These are phyloP conservation scores for Pocillopora grandis DNA, from an alignment of 92 coral and sea anemone genomes.

Conservation along the genomic window DNA sequence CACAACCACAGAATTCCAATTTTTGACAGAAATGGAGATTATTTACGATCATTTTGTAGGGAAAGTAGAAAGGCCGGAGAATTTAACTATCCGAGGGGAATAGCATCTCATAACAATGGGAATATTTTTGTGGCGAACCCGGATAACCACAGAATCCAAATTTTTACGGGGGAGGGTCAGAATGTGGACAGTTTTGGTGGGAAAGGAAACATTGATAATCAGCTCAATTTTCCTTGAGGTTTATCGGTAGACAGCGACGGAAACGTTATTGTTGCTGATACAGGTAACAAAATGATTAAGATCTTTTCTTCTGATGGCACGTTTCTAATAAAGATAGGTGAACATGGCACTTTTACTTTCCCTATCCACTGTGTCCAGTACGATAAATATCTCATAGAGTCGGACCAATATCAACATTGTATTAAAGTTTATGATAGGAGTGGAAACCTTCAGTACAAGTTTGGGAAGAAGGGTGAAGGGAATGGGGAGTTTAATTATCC, in stretches of 20 bases:
- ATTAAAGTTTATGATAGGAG: too few relatives aligned
- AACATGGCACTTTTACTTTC: background rate
- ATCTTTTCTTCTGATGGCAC: background rate
- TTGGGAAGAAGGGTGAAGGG: too few relatives aligned
- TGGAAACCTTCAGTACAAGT: too few relatives aligned
- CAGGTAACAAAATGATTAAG: too few relatives aligned
- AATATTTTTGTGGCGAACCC: constrained; percentile 20
- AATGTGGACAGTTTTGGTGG: constrained; percentile 22
- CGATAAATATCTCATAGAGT: background rate
- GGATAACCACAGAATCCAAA: constrained; percentile 8
- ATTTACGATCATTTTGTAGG: constrained; percentile 13
- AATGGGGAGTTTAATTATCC: too few relatives aligned
- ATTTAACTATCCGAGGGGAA: constrained; percentile 12
- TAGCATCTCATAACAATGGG: background rate
- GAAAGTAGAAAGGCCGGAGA: constrained; percentile 8
- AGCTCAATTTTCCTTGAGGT: constrained; percentile 21
- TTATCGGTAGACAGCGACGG: constrained; percentile 18
- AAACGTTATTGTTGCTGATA: background rate
- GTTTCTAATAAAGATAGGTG: constrained; percentile 22
- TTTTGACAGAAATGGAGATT: constrained; percentile 1
- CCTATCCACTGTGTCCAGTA: constrained; percentile 7
- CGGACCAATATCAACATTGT: background rate
- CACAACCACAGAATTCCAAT: constrained; percentile 33
- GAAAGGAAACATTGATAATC: background rate
- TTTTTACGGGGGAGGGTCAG: constrained; percentile 13